Percentiles rank a stretch among this genome's conserved stretches.
Conservation (phyloP, 64 coral and sea anemone genomes). For the Astreopora myriophthalma region DNA sequence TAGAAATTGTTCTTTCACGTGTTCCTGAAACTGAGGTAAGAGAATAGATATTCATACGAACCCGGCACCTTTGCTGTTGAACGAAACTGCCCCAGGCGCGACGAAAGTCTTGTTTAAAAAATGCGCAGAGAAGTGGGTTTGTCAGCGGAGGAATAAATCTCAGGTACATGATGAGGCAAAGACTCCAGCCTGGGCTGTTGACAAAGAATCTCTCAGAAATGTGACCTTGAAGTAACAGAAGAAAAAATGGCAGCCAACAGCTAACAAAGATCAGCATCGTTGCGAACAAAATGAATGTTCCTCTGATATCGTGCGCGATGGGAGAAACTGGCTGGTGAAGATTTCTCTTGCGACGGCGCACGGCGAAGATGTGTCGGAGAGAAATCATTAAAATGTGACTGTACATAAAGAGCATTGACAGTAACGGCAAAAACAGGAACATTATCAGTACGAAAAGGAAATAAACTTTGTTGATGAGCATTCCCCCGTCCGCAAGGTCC, state of each 20-base stretch:
- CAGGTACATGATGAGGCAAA: neutral
- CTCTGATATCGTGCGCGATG: neutral
- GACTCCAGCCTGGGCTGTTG: neutral
- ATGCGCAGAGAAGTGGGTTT: slow-evolving; percentile 21
- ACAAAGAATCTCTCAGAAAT: neutral
- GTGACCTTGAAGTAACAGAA: slow-evolving; percentile 29
- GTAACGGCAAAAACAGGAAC: slow-evolving; percentile 8
- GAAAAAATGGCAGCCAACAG: slow-evolving; percentile 38
- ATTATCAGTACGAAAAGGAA: neutral
- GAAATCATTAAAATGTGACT: neutral
- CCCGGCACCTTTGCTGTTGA: neutral
- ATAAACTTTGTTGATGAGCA: slow-evolving; percentile 1
- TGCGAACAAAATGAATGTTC: neutral
- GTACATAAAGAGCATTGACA: neutral
- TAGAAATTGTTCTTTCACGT: slow-evolving; percentile 5
- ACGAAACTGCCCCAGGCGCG: neutral
- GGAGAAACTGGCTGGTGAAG: neutral
- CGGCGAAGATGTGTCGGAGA: slow-evolving; percentile 5
- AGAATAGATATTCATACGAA: neutral
- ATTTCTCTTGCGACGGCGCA: neutral
- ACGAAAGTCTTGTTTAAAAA: slow-evolving; percentile 26
- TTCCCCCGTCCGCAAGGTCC: neutral
- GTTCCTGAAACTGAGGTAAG: neutral
- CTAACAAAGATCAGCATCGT: slow-evolving; percentile 29
- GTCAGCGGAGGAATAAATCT: slow-evolving; percentile 14